Conservation (phyloP, 2,888 invertebrate genomes). For the Aphidius colemani region DNA sequence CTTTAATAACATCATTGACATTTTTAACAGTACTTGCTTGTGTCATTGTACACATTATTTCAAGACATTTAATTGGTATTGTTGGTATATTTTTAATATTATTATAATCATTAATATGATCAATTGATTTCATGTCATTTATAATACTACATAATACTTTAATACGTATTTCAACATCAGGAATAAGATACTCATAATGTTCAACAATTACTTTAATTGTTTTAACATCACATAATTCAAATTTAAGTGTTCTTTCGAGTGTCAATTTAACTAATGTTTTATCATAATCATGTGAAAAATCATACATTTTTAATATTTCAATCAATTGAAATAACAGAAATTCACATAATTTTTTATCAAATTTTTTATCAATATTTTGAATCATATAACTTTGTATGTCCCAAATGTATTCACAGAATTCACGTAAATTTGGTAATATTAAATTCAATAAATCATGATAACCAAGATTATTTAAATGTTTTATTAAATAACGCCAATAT, state of each 20-base stretch:
- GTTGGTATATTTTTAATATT: slow-evolving; percentile 60
- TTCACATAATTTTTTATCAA: slow-evolving; percentile 54
- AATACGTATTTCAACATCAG: slow-evolving; percentile 59
- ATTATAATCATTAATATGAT: neutral
- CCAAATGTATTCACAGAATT: slow-evolving; percentile 74
- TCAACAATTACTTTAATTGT: slow-evolving; percentile 53
- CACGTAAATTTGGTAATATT: slow-evolving; percentile 73
- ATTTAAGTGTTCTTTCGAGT: slow-evolving; percentile 63
- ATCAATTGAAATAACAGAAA: slow-evolving; percentile 70
- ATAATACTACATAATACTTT: slow-evolving; percentile 65
- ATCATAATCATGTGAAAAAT: slow-evolving; percentile 71
- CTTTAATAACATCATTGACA: slow-evolving; percentile 65
- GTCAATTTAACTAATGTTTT: slow-evolving; percentile 63
- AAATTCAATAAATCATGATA: slow-evolving; percentile 62
- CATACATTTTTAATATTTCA: slow-evolving; percentile 65
- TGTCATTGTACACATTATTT: slow-evolving; percentile 68
- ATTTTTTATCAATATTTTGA: no score
- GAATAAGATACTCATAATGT: slow-evolving; percentile 60
- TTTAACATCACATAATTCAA: slow-evolving; percentile 58
- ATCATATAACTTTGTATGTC: slow-evolving; percentile 61
- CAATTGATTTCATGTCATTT: slow-evolving; percentile 55
- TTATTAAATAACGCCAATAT: slow-evolving; percentile 69
- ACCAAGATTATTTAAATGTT: slow-evolving; percentile 60
- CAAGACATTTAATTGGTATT: slow-evolving; percentile 71
- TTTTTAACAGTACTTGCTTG: slow-evolving; percentile 64